phyloP scores from a whole-genome alignment of 2,888 invertebrate species.

The Piscicola geometra region DNA sequence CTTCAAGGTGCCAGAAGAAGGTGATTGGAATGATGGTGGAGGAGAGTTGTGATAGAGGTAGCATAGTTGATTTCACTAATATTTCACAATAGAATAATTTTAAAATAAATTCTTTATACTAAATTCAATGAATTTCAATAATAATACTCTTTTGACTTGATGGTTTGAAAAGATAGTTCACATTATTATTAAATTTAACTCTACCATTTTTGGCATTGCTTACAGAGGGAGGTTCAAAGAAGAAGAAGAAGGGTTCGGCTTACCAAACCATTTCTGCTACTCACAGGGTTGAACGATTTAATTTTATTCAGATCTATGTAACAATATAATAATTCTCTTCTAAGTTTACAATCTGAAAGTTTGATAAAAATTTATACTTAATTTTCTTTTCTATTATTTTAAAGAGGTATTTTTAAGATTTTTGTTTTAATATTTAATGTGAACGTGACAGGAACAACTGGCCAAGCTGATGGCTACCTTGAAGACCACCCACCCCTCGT shows the following conservation, averaged over 20 bases:
- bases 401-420: no score
- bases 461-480: constrained; percentile 96
- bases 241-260: constrained; percentile 92
- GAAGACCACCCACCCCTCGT: constrained; percentile 88
- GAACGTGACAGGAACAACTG: constrained; percentile 58
- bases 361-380: neutral
- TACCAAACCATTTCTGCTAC: constrained; percentile 98
- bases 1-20: constrained; percentile 46
- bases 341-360: no score
- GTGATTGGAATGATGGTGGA: no score
- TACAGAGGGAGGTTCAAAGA: constrained; percentile 59
- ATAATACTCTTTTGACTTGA: neutral
- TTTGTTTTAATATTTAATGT: no score
- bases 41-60: no score
- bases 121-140: neutral
- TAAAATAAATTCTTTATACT: neutral
- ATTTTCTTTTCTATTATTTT: no score
- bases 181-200: neutral
- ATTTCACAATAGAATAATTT: no score
- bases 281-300: constrained; percentile 69
- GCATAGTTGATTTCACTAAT: no score
- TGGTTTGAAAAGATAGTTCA: neutral
- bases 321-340: no score
- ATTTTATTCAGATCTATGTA: no score
- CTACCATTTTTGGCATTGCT: neutral